Evolutionary conservation across 2,113 vertebrate species (phyloP), one percentile per base, ranked within the genome.

Genomic region (Paramisgurnus dabryanus): DNA sequence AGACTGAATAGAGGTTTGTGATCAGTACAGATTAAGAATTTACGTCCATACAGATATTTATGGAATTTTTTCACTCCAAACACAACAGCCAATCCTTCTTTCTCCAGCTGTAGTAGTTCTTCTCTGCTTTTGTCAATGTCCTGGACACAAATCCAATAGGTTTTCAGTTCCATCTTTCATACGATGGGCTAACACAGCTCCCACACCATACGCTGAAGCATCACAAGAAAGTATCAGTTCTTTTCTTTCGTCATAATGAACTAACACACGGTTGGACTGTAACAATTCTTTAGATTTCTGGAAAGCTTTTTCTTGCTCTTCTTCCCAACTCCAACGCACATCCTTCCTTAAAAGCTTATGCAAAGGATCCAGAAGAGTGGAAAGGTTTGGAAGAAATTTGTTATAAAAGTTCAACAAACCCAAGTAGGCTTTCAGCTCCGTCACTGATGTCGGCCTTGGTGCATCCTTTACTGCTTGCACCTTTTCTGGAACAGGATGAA

Each of bases 221-320:
- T 55, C 80, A 76, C 80, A 81, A n/a, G 80, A 13, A 9, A 76
- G 57, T 5, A 57, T 57, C 5, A 17, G 15, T 1, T 57, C 3
- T 34, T 79, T 73, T 6, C 72, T 12, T 17, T 72, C 47, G 39
- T 75, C 55, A 80, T 70, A 78, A 7, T 81, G 63, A 1, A 74
- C 61, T 17, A 78, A 34, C 34, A 80, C 72, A 9, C 15, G 12
- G 10, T 47, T 43, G 2, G 67, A 80, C 5, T 74, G 81, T 5
- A 79, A 45, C 6, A 80, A 45, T 9, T 63, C 10, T 64, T 80
- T 83, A 3, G 65, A 75, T 18, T 49, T 12, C 13, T 58, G 0
- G 57, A 78, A 78, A 2, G 79, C 74, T 0, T 69, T 68, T 89
- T 88, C 79, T 85, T 84, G 75, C 34, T 78, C 64, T 50, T 60